phyloP scores from a whole-genome alignment of 92 coral and sea anemone genomes.

The Blastomussa wellsi region DNA sequence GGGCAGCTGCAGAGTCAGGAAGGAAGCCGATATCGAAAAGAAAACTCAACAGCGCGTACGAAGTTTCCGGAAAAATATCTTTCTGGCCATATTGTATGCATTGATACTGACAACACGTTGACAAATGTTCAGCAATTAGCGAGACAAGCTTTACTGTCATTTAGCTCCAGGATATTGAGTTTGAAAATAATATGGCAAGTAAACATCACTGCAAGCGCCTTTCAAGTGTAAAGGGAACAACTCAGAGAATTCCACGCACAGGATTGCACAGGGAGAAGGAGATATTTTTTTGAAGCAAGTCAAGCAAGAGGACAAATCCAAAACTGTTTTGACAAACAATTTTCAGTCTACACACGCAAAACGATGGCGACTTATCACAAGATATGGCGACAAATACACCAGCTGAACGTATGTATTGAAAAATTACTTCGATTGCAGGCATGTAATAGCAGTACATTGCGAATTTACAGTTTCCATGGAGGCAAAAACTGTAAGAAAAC shows the following conservation, averaged over 20 bases:
- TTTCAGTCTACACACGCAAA: background rate
- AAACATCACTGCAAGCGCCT: background rate
- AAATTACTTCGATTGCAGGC: background rate
- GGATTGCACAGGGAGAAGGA: background rate
- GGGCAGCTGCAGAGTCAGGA: conserved; percentile 26
- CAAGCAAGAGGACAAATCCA: background rate
- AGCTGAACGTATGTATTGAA: conserved; percentile 41
- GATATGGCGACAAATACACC: conserved; percentile 36
- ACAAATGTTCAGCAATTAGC: conserved; percentile 12
- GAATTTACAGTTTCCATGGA: background rate
- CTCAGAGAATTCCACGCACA: background rate
- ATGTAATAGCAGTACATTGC: background rate
- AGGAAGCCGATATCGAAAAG: background rate
- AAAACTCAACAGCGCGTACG: conserved; percentile 17
- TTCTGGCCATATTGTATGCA: background rate
- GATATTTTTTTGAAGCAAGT: background rate
- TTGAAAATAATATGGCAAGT: conserved; percentile 6
- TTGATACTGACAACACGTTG: background rate
- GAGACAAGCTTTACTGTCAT: conserved; percentile 27
- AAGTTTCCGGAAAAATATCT: conserved; percentile 40
- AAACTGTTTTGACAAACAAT: background rate
- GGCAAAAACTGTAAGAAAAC: too few relatives aligned
- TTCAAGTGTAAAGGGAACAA: background rate
- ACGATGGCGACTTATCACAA: conserved; percentile 45
- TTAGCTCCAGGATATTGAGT: conserved; percentile 16